Evolutionary conservation across 2,797 vertebrate species (phyloP).

Genomic region (Acridotheres tristis): DNA sequence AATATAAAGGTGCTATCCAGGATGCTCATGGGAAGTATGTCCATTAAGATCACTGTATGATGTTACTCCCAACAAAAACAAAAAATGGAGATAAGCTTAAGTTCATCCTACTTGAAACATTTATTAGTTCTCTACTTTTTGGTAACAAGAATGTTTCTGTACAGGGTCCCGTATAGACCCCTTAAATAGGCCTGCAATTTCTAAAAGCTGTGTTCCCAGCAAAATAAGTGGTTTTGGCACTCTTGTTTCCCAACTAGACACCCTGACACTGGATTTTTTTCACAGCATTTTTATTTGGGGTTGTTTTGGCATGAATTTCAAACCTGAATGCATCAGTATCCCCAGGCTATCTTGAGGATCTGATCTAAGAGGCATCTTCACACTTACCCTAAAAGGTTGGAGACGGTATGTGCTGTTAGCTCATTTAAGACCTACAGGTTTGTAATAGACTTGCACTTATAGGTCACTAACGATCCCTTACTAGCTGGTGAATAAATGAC

Average conservation of each 20-base stretch:
- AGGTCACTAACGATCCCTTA: constrained; percentile 12
- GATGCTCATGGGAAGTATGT: background rate
- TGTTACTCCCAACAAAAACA: background rate
- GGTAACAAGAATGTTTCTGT: background rate
- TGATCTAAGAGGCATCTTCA: constrained; percentile 64
- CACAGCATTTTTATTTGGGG: background rate
- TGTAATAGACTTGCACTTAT: constrained; percentile 19
- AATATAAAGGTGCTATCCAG: background rate
- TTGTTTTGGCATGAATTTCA: constrained; percentile 40
- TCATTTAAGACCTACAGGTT: constrained; percentile 41
- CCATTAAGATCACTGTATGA: background rate
- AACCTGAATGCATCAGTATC: constrained; percentile 13
- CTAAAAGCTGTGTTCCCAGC: background rate
- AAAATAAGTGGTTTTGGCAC: background rate
- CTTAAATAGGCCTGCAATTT: background rate
- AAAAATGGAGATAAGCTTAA: background rate
- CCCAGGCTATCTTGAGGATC: constrained; percentile 57
- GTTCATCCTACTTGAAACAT: background rate
- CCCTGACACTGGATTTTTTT: background rate
- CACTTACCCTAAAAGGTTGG: constrained; percentile 53
- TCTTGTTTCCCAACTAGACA: background rate
- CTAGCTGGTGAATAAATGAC: constrained; percentile 12
- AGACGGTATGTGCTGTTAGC: constrained; percentile 32
- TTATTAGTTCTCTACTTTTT: background rate
- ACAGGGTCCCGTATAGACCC: background rate